These are phyloP conservation scores for Lordiphosa andalusiaca DNA, from an alignment of 2,888 invertebrate species.

Conservation along the genomic window DNA sequence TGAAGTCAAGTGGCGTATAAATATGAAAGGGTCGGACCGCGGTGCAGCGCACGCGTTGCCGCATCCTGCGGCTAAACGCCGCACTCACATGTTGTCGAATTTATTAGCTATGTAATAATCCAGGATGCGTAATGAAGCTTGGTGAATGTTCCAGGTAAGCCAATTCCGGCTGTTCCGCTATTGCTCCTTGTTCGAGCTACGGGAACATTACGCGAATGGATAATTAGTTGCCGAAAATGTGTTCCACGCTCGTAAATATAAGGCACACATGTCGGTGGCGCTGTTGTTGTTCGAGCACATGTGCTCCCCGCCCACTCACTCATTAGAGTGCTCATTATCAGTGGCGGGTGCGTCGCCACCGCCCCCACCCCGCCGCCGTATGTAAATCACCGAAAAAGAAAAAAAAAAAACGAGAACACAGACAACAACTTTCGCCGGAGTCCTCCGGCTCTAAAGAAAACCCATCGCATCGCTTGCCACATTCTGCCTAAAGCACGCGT, in stretches of 20 bases:
- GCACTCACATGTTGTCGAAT: conserved; percentile 53
- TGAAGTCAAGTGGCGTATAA: conserved; percentile 79
- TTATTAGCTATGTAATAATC: conserved; percentile 71
- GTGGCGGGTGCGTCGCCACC: conserved; percentile 27
- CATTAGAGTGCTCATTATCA: conserved; percentile 74
- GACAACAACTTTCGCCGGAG: conserved; percentile 46
- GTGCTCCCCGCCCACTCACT: conserved; percentile 47
- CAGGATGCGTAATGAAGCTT: conserved; percentile 23
- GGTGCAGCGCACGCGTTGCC: conserved; percentile 33
- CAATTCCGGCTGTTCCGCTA: conserved; percentile 24
- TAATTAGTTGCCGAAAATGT: conserved; percentile 79
- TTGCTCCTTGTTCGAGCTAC: conserved; percentile 49
- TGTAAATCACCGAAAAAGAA: conserved; percentile 63
- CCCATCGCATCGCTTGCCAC: conserved; percentile 26
- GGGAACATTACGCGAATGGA: conserved; percentile 75
- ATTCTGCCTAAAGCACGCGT: conserved; percentile 67
- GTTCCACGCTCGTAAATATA: conserved; percentile 75
- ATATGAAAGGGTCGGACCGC: conserved; percentile 41
- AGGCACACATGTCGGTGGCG: conserved; percentile 76
- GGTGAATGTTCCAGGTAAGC: conserved; percentile 36
- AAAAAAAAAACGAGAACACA: no score
- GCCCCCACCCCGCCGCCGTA: conserved; percentile 35
- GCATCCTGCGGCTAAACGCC: conserved; percentile 54
- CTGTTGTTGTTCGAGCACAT: conserved; percentile 45
- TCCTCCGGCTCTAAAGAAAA: conserved; percentile 45